Evolutionary conservation across 2,888 invertebrate species (phyloP).

Genomic region (Erynnis tages): DNA sequence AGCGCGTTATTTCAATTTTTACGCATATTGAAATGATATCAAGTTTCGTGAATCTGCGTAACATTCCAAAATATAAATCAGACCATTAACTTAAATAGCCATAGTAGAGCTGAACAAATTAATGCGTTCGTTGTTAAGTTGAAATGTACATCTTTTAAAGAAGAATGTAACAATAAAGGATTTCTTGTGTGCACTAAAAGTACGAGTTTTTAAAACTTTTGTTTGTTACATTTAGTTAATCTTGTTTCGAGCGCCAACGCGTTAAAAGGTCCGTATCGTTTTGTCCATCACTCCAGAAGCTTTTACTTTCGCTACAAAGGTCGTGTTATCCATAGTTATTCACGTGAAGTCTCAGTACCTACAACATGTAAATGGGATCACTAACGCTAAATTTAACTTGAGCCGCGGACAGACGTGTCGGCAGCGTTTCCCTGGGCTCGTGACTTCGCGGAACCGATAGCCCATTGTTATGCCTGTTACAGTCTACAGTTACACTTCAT

Average conservation of each 20-base stretch:
- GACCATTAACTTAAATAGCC: no score
- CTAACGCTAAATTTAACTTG: slow-evolving; percentile 78
- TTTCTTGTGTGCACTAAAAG: no score
- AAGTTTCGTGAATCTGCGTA: no score
- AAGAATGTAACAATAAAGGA: no score
- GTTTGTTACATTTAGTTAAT: slow-evolving; percentile 19
- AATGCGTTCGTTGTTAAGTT: no score
- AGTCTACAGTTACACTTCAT: slow-evolving; percentile 70
- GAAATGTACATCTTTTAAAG: no score
- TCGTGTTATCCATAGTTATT: slow-evolving; percentile 36
- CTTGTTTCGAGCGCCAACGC: slow-evolving; percentile 13
- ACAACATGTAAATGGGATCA: slow-evolving; percentile 61
- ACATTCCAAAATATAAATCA: no score
- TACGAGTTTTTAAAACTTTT: no score
- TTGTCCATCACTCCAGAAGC: slow-evolving; percentile 39
- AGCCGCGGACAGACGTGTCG: slow-evolving; percentile 52
- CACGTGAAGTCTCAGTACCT: not conserved
- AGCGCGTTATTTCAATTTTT: not conserved
- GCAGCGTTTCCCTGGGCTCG: slow-evolving; percentile 49
- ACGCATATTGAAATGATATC: no score
- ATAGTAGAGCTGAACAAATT: no score
- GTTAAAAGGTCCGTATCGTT: slow-evolving; percentile 6
- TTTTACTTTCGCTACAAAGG: slow-evolving; percentile 54
- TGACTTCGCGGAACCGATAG: slow-evolving; percentile 69
- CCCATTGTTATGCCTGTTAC: slow-evolving; percentile 75